phyloP scores from a whole-genome alignment of 2,797 vertebrate species.

The Lateolabrax maculatus region DNA sequence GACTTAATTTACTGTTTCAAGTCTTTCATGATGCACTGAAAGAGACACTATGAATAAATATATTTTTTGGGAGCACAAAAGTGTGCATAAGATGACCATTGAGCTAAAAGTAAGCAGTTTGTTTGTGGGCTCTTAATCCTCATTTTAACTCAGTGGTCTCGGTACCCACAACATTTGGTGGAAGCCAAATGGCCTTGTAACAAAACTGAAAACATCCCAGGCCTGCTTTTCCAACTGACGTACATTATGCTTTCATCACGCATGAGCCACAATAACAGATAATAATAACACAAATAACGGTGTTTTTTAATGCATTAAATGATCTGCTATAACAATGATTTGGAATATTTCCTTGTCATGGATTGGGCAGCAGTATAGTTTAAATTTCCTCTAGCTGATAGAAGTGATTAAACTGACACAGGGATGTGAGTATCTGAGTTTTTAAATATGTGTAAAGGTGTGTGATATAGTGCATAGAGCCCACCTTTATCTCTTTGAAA shows the following conservation, averaged over 20 bases:
- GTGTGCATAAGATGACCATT: neutral
- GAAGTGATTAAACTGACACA: neutral
- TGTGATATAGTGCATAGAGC: constrained; percentile 7
- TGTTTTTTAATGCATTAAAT: constrained; percentile 15
- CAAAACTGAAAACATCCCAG: constrained; percentile 36
- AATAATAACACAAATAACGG: neutral
- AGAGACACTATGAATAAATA: neutral
- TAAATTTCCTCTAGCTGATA: neutral
- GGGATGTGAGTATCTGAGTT: neutral
- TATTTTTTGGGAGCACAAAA: neutral
- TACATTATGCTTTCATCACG: constrained; percentile 22
- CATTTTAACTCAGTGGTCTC: constrained; percentile 24
- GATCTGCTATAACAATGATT: neutral
- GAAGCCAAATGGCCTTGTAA: constrained; percentile 47
- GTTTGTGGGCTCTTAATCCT: constrained; percentile 30
- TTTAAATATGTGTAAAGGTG: neutral
- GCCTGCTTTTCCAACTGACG: constrained; percentile 25
- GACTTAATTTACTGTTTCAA: neutral
- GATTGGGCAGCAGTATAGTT: constrained; percentile 11
- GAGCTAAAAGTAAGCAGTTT: constrained; percentile 22
- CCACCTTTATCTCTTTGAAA: constrained; percentile 87
- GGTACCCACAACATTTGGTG: constrained; percentile 48
- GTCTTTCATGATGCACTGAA: neutral
- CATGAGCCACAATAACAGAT: constrained; percentile 28
- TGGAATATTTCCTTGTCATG: neutral